Conservation (phyloP, 1,140 invertebrate species). For the Macrosteles quadrilineatus region DNA sequence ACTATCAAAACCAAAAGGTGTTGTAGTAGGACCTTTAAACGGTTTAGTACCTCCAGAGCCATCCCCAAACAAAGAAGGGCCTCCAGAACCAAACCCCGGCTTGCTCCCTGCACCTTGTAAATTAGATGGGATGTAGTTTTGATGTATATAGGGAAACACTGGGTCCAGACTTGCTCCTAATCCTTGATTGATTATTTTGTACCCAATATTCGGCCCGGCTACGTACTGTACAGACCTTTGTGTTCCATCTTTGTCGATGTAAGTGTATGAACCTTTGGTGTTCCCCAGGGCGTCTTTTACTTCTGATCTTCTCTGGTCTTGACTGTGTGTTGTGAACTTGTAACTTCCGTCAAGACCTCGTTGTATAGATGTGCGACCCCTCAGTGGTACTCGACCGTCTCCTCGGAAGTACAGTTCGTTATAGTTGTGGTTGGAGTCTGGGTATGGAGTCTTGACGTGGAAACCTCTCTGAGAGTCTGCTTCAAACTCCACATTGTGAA, state of each 20-base stretch:
- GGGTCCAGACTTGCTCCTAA: slow-evolving; percentile 55
- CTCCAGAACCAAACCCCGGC: neutral
- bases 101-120: neutral
- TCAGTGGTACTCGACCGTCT: slow-evolving; percentile 49
- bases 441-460: slow-evolving; percentile 67
- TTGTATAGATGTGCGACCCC: slow-evolving; percentile 62
- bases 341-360: slow-evolving; percentile 63
- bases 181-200: slow-evolving; percentile 64
- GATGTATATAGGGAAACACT: slow-evolving; percentile 28
- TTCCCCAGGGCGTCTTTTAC: slow-evolving; percentile 66
- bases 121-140: slow-evolving; percentile 25
- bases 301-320: slow-evolving; percentile 69
- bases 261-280: slow-evolving; percentile 71
- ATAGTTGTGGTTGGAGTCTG: slow-evolving; percentile 54
- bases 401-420: slow-evolving; percentile 55
- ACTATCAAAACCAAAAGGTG: slow-evolving; percentile 32
- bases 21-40: too few species aligned
- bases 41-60: too few species aligned
- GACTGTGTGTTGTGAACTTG: slow-evolving; percentile 67
- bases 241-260: slow-evolving; percentile 70
- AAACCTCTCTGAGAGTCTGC: slow-evolving; percentile 70
- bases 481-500: slow-evolving; percentile 69
- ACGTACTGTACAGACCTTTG: slow-evolving; percentile 72
- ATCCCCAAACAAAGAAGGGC: neutral
- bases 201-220: slow-evolving; percentile 72